Conservation (phyloP, 2,113 vertebrate species). For the Perca flavescens region DNA sequence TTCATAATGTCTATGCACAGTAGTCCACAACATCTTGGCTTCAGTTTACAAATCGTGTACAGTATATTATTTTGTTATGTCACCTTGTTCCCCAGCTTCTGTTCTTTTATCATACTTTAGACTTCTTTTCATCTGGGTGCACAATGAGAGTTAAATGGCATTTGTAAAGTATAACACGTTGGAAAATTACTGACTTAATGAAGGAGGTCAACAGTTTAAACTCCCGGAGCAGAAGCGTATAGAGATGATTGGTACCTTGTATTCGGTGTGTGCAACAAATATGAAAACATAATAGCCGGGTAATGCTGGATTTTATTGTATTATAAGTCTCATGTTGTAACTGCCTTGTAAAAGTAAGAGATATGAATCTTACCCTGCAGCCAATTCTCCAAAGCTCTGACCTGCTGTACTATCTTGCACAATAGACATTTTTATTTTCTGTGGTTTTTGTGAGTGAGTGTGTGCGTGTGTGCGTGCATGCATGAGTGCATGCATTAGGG, state of each 20-base stretch:
- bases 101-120: too few species aligned
- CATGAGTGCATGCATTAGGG: too few species aligned
- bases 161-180: neutral
- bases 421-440: too few species aligned
- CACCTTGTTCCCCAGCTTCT: too few species aligned
- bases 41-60: too few species aligned
- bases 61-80: too few species aligned
- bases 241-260: neutral
- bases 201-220: neutral
- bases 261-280: neutral
- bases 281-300: neutral
- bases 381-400: neutral
- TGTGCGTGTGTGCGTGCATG: too few species aligned
- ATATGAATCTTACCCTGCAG: constrained; percentile 1
- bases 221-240: rapidly evolving
- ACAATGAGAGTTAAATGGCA: neutral
- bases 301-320: neutral
- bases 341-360: neutral
- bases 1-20: too few species aligned
- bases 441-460: too few species aligned
- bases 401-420: too few species aligned
- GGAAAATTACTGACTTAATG: neutral
- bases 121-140: neutral
- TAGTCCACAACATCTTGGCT: too few species aligned
- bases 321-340: neutral